phyloP scores from a whole-genome alignment of 2,797 vertebrate genomes.

The Centroberyx gerrardi region DNA sequence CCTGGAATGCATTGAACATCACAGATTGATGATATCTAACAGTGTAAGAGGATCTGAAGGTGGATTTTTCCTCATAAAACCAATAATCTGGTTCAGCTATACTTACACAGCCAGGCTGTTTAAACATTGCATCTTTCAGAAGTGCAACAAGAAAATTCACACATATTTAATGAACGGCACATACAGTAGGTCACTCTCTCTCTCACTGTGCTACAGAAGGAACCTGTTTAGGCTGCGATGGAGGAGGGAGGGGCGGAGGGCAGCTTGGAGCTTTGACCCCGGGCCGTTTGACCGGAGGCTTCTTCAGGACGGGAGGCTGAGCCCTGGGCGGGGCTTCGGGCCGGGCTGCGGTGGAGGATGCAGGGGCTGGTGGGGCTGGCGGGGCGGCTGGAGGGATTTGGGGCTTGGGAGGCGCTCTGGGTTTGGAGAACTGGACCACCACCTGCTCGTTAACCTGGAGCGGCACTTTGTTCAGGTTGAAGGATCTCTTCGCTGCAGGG shows the following conservation, averaged over 20 bases:
- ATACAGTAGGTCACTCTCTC: neutral
- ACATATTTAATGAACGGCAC: neutral
- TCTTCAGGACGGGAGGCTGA: slow-evolving; percentile 43
- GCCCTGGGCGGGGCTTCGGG: slow-evolving; percentile 14
- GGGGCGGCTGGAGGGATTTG: slow-evolving; percentile 9
- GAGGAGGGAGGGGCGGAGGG: slow-evolving; percentile 85
- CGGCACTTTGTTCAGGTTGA: slow-evolving; percentile 46
- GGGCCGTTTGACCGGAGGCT: slow-evolving; percentile 65
- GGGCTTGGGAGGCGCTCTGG: slow-evolving; percentile 50
- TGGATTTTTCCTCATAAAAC: no score
- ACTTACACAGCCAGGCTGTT: neutral
- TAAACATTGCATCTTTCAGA: no score
- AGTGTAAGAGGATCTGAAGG: no score
- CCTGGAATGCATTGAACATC: no score
- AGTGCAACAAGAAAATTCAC: neutral
- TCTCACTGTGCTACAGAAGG: slow-evolving; percentile 68
- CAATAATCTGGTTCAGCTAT: neutral
- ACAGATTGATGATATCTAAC: no score
- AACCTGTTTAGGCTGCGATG: slow-evolving; percentile 67
- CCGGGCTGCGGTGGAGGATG: neutral
- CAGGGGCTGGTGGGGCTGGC: neutral
- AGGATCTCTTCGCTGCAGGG: slow-evolving; percentile 75
- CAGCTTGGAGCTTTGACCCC: slow-evolving; percentile 79
- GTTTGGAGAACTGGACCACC: slow-evolving; percentile 66
- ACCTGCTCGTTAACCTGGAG: slow-evolving; percentile 47